phyloP scores from a whole-genome alignment of 2,113 vertebrate species.

The Symphodus melops region DNA sequence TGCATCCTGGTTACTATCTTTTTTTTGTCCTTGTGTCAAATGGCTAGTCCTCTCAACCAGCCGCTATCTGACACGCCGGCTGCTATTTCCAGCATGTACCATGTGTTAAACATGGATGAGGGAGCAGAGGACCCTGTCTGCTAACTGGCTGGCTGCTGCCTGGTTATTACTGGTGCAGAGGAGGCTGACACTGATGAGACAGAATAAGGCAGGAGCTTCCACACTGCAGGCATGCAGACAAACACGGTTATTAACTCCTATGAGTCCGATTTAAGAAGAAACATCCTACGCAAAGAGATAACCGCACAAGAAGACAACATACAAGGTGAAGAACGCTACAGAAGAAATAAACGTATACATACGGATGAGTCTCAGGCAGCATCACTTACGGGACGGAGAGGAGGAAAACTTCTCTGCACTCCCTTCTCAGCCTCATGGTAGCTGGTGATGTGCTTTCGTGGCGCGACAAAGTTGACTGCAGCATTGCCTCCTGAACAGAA shows the following conservation, averaged over 20 bases:
- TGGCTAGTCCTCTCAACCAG: constrained; percentile 33
- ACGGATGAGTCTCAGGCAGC: constrained; percentile 31
- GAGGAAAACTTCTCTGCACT: constrained; percentile 82
- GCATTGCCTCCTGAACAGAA: constrained; percentile 88
- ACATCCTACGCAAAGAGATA: constrained; percentile 13
- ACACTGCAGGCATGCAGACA: constrained; percentile 60
- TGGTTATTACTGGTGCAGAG: constrained; percentile 71
- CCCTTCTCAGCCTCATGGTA: constrained; percentile 67
- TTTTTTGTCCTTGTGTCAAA: constrained; percentile 51
- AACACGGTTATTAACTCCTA: constrained; percentile 40
- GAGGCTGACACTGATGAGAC: constrained; percentile 66
- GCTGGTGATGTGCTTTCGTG: constrained; percentile 76
- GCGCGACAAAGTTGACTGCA: constrained; percentile 87
- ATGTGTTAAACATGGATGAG: constrained; percentile 80
- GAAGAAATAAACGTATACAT: constrained; percentile 58
- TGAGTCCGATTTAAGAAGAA: constrained; percentile 51
- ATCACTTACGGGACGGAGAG: constrained; percentile 34
- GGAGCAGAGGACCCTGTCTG: constrained; percentile 68
- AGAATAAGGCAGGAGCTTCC: constrained; percentile 52
- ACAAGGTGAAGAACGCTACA: constrained; percentile 33
- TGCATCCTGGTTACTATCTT: constrained; percentile 27
- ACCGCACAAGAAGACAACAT: constrained; percentile 8
- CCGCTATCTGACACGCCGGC: constrained; percentile 67
- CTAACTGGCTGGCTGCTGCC: constrained; percentile 60
- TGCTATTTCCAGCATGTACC: constrained; percentile 77